Evolutionary conservation across 1,140 invertebrate species (phyloP).

Genomic region (Physella acuta): DNA sequence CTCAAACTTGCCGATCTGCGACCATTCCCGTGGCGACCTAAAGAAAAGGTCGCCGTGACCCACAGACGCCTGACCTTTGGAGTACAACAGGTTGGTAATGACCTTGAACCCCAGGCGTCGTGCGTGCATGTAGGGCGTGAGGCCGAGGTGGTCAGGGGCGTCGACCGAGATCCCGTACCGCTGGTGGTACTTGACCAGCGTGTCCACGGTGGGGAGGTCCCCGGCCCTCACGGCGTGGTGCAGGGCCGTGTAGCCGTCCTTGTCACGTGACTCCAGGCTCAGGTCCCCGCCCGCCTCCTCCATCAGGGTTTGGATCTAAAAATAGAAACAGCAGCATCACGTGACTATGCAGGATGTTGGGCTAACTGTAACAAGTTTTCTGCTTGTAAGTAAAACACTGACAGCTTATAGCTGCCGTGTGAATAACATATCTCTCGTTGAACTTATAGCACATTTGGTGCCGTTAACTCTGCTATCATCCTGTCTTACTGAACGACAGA

Average conservation of each 20-base stretch:
- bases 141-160: slow-evolving; percentile 43
- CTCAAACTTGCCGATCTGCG: slow-evolving; percentile 43
- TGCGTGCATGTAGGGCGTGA: slow-evolving; percentile 50
- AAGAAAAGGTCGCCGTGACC: slow-evolving; percentile 45
- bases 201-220: slow-evolving; percentile 31
- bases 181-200: slow-evolving; percentile 37
- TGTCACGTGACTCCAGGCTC: slow-evolving; percentile 44
- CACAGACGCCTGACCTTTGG: slow-evolving; percentile 39
- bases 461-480: no score
- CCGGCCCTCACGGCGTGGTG: slow-evolving; percentile 47
- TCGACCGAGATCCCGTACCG: slow-evolving; percentile 46
- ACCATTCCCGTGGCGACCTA: slow-evolving; percentile 45
- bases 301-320: slow-evolving; percentile 35
- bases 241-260: slow-evolving; percentile 44
- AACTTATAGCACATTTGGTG: no score
- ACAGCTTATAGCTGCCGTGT: no score
- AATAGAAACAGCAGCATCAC: no score
- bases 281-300: slow-evolving; percentile 43
- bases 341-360: no score
- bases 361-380: no score
- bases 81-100: slow-evolving; percentile 39
- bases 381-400: no score
- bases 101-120: slow-evolving; percentile 44
- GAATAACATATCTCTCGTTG: no score
- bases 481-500: background rate